Conservation (phyloP, 2,888 invertebrate species). For the Caenorhabditis panamensis region DNA sequence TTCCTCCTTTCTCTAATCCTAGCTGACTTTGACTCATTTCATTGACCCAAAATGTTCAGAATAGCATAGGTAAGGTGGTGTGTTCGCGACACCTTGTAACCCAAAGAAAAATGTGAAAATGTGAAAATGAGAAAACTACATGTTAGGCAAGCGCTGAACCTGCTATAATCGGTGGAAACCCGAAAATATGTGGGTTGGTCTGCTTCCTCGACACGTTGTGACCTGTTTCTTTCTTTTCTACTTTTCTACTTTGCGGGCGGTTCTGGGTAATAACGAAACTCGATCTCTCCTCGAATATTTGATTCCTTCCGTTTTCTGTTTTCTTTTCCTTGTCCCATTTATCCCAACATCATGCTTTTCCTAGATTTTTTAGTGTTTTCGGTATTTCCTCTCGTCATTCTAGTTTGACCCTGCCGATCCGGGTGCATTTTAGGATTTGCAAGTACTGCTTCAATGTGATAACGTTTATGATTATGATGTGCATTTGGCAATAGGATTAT, state of each 20-base stretch:
- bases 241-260: constrained; percentile 8
- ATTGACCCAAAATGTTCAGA: too few species aligned
- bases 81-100: too few species aligned
- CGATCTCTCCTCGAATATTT: constrained; percentile 52
- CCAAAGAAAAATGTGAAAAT: too few species aligned
- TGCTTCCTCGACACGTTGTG: constrained; percentile 7
- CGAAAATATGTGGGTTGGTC: constrained; percentile 29
- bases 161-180: constrained; percentile 36
- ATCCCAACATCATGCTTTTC: constrained; percentile 11
- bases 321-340: constrained; percentile 13
- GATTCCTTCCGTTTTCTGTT: constrained; percentile 31
- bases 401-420: not conserved
- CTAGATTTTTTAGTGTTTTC: not conserved
- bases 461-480: constrained; percentile 17
- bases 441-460: constrained; percentile 32
- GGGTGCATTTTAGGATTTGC: constrained; percentile 10
- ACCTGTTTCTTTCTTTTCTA: constrained; percentile 42
- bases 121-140: too few species aligned
- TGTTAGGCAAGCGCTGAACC: constrained; percentile 34
- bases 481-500: constrained; percentile 44
- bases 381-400: not conserved
- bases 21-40: constrained; percentile 1
- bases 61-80: too few species aligned
- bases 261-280: constrained; percentile 51
- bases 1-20: not conserved